A percentile compares a stretch with the other conserved stretches of the same genome.
Conservation (phyloP, 2,797 vertebrate species). For the Clarias pachynema region DNA sequence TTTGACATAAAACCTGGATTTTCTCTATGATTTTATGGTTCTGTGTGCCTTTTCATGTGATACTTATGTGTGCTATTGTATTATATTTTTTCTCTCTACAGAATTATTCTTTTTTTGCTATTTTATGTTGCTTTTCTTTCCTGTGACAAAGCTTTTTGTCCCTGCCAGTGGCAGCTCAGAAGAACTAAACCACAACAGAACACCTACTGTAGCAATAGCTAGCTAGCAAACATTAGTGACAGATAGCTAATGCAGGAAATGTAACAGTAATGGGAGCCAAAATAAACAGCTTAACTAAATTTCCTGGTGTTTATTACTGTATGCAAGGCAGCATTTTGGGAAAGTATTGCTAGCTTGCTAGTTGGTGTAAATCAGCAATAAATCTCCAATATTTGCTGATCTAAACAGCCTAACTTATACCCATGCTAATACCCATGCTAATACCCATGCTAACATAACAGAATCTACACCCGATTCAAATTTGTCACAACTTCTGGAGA, state of each 20-base stretch:
- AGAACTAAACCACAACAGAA: neutral
- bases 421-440: no score
- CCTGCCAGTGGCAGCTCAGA: neutral
- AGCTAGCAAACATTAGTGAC: neutral
- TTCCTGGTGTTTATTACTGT: neutral
- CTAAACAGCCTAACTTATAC: neutral
- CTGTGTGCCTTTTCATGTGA: neutral
- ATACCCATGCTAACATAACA: no score
- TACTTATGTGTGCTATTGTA: no score
- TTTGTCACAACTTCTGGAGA: no score
- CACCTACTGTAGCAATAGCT: neutral
- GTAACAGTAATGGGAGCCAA: neutral
- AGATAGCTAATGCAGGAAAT: neutral
- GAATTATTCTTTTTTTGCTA: neutral
- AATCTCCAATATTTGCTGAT: neutral
- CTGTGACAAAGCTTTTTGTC: neutral
- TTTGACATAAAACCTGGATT: neutral
- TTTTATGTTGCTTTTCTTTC: neutral
- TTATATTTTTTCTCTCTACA: neutral
- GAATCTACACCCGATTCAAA: no score
- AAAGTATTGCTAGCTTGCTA: neutral
- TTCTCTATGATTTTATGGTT: neutral
- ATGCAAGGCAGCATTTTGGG: neutral
- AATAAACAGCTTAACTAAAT: neutral
- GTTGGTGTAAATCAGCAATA: neutral